These are phyloP conservation scores for Calidris pygmaea DNA, from an alignment of 2,113 vertebrate species.

Conservation along the genomic window DNA sequence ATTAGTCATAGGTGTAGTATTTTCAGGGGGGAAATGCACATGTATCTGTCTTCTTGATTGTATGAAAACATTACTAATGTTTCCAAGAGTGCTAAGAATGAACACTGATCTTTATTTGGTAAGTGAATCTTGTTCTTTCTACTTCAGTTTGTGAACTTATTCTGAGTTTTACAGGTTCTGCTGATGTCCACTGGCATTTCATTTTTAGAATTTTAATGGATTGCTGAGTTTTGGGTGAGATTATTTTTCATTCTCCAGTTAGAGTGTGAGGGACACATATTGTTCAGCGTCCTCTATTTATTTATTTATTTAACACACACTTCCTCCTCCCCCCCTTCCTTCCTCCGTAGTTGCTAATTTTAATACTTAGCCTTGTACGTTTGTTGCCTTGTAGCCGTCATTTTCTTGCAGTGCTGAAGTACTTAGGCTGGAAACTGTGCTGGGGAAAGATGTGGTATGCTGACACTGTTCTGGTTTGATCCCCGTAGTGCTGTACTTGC, in stretches of 20 bases:
- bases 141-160: not conserved
- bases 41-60: not conserved
- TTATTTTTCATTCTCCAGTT: not conserved
- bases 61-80: not conserved
- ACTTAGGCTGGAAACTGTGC: not conserved
- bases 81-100: not conserved
- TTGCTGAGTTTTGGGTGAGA: not conserved
- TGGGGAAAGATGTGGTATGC: not conserved
- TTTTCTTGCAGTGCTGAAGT: not conserved
- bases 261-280: rapidly evolving
- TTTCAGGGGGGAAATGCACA: not conserved
- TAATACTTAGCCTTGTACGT: not conserved
- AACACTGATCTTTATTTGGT: not conserved
- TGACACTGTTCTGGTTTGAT: not conserved
- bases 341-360: not conserved
- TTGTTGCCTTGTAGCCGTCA: not conserved
- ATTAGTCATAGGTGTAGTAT: not conserved
- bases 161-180: not conserved
- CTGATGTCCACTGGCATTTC: not conserved
- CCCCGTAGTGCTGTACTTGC: not conserved
- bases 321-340: no score
- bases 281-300: not conserved
- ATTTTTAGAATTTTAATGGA: not conserved
- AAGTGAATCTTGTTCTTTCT: not conserved
- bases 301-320: not conserved